Conservation (phyloP, 2,888 invertebrate genomes). For the Octonoba sinensis region DNA sequence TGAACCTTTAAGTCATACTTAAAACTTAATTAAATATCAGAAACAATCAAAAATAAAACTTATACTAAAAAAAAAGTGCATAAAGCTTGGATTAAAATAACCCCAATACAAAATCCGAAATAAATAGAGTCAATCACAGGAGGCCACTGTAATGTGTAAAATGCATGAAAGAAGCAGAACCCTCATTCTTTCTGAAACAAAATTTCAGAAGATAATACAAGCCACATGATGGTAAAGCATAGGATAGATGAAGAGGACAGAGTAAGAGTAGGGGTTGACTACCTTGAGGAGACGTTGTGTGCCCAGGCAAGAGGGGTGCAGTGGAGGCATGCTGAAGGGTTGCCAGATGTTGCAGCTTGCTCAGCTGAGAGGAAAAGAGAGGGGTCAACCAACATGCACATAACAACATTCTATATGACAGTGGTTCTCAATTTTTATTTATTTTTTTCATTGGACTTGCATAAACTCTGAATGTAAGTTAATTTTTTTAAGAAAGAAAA, state of each 20-base stretch:
- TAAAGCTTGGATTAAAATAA: not conserved
- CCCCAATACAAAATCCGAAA: not conserved
- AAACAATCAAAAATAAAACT: no score
- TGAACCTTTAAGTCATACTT: no score
- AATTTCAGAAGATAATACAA: not conserved
- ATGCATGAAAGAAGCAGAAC: not conserved
- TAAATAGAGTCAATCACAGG: not conserved
- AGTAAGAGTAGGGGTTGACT: conserved; percentile 40
- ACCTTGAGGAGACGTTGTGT: conserved; percentile 66
- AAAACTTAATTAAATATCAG: no score
- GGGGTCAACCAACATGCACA: conserved; percentile 49
- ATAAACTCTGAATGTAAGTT: no score
- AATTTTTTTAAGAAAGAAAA: no score
- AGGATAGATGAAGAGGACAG: conserved; percentile 20
- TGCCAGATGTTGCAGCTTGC: conserved; percentile 69
- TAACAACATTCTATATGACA: conserved; percentile 24
- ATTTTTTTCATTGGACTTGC: no score
- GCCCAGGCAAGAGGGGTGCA: conserved; percentile 68
- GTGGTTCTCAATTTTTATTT: conserved; percentile 3
- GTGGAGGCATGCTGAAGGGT: conserved; percentile 69
- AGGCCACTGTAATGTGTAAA: conserved; percentile 4
- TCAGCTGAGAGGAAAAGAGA: conserved; percentile 66
- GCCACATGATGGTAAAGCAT: not conserved
- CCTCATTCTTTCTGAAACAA: not conserved
- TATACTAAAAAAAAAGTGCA: no score